Evolutionary conservation across 2,888 invertebrate species (phyloP).

Genomic region (Brenthis ino): DNA sequence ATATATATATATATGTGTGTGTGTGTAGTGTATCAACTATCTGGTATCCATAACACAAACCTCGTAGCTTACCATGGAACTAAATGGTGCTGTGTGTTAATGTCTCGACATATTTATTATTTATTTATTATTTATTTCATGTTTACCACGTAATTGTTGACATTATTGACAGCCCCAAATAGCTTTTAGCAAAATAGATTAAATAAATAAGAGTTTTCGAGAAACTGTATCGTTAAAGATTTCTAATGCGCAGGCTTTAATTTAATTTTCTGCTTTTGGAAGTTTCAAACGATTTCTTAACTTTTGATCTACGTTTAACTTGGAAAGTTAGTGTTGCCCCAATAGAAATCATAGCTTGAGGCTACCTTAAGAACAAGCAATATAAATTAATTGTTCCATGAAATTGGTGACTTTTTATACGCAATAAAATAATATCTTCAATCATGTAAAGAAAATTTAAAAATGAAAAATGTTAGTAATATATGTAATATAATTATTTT

Average conservation of each 20-base stretch:
- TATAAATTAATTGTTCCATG: slow-evolving; percentile 2
- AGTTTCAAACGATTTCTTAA: slow-evolving; percentile 12
- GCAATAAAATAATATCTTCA: not conserved
- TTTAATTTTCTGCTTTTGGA: slow-evolving; percentile 14
- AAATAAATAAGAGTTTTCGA: slow-evolving; percentile 2
- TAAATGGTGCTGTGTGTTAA: too few species aligned
- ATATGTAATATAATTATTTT: too few species aligned
- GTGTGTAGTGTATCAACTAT: too few species aligned
- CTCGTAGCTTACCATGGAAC: too few species aligned
- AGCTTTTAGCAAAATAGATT: not conserved
- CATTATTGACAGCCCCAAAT: not conserved
- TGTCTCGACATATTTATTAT: too few species aligned
- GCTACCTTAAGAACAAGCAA: slow-evolving; percentile 11
- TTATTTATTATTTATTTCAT: too few species aligned
- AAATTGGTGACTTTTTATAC: not conserved
- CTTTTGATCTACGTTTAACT: slow-evolving; percentile 15
- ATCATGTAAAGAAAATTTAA: not conserved
- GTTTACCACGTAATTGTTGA: too few species aligned
- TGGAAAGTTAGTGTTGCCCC: slow-evolving; percentile 12
- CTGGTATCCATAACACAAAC: too few species aligned
- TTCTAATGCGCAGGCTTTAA: not conserved
- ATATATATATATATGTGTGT: too few species aligned
- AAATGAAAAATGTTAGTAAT: too few species aligned
- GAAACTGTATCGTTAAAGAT: slow-evolving; percentile 5
- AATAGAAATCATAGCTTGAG: slow-evolving; percentile 8